phyloP scores from a whole-genome alignment of 1,140 invertebrate species.

The Babylonia areolata region DNA sequence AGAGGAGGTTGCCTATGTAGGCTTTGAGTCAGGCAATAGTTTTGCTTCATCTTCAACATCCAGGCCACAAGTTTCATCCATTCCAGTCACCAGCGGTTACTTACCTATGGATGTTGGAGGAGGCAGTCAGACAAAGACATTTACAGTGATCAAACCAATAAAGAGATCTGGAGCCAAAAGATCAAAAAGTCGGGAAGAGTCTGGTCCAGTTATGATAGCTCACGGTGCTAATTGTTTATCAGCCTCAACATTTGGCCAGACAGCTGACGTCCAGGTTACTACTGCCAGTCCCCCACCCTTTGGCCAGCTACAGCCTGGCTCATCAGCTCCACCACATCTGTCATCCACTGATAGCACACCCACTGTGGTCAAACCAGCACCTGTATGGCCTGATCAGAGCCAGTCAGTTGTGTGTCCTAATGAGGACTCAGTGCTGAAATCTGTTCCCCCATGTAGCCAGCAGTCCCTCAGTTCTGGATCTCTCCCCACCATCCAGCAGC shows the following conservation, averaged over 20 bases:
- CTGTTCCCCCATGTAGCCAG: background rate
- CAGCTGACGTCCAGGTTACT: background rate
- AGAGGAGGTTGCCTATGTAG: conserved; percentile 34
- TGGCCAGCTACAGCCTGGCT: no score
- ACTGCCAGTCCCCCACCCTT: background rate
- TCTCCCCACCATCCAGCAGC: no score
- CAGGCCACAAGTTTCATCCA: no score
- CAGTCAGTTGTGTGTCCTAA: background rate
- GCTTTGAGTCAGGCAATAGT: conserved; percentile 29
- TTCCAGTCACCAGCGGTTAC: no score
- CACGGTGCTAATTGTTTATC: background rate
- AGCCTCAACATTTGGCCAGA: background rate
- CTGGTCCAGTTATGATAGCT: background rate
- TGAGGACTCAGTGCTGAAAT: background rate
- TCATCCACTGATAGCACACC: no score
- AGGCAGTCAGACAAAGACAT: background rate
- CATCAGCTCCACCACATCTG: no score
- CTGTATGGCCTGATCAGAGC: background rate
- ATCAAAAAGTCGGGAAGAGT: background rate
- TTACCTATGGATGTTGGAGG: background rate
- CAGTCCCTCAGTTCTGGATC: no score
- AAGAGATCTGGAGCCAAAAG: background rate
- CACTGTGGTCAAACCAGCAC: no score
- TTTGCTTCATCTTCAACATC: background rate
- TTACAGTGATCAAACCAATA: background rate